Base-by-base conservation (phyloP, 2,797 vertebrate genomes). In the Acomys russatus region DNA sequence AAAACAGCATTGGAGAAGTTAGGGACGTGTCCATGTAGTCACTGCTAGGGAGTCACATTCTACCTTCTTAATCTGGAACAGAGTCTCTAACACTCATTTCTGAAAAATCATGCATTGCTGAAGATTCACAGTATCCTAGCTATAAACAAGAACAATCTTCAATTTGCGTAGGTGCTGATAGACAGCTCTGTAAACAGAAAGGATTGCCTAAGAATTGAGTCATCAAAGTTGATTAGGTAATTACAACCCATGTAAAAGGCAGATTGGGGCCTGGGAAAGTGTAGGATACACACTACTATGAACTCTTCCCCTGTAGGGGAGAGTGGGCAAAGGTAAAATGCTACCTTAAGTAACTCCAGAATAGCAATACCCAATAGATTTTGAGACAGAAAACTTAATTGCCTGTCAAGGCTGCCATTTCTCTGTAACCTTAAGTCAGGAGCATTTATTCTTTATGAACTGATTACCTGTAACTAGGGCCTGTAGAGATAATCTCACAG, bases 201-300 rank as follows among this genome's bases (percentile, higher is more conserved):
- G 33, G 15, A 86, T 95, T 94, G 91, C 23, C 71, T 84, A 70
- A 59, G 25, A 71, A 61, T 66, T 8, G 14, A 78, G 54, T 88
- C 74, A 49, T 85, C 73, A 90, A 61, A 38, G 56, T 83, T 95
- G 88, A 91, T 83, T 78, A 93, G 49, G 63, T 56, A 54, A 33
- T 86, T 96, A 90, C 56, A 88, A 90, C 9, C 83, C 77, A 66
- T 63, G 95, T 79, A 94, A 92, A 93, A 94, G 73, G 70, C 64
- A 91, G 85, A 74, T 23, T 51, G 76, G 66, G 28, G n/a, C 49
- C 23, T 77, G 28, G 25, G 11, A 90, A 84, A 91, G 15, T 74
- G 49, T 66, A 71, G 14, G n/a, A 79, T 84, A 64, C 44, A 80
- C 6, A 35, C 35, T 8, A 30, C 70, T 56, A 74, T 74, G 61